A percentile compares a stretch with the other conserved stretches of the same genome.
phyloP scores from a whole-genome alignment of 2,113 vertebrate species.

The Albula goreensis region DNA sequence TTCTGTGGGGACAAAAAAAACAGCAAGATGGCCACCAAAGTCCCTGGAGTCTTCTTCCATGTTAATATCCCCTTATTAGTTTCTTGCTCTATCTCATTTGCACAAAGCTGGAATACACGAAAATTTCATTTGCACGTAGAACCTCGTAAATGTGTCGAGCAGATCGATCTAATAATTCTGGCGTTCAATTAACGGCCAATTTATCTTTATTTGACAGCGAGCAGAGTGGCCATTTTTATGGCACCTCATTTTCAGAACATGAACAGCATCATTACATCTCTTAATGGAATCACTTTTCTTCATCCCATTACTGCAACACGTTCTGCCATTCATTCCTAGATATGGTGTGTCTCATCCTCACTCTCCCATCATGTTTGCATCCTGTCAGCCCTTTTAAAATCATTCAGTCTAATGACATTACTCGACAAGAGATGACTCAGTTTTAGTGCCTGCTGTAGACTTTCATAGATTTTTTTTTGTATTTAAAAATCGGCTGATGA shows the following conservation, averaged over 20 bases:
- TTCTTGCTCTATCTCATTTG: background rate
- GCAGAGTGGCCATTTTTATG: background rate
- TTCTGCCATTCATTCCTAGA: background rate
- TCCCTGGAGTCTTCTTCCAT: background rate
- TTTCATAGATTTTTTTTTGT: background rate
- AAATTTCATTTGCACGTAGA: background rate
- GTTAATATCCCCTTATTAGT: background rate
- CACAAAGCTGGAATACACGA: conserved; percentile 9
- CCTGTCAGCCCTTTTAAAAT: background rate
- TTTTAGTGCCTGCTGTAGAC: background rate
- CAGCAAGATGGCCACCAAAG: background rate
- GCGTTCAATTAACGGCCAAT: conserved; percentile 14
- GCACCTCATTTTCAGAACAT: background rate
- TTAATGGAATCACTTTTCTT: conserved; percentile 22
- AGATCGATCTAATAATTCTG: conserved; percentile 14
- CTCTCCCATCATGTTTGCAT: background rate
- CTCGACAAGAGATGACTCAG: background rate
- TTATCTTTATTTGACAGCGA: conserved; percentile 9
- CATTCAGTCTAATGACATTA: background rate
- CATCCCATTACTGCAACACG: conserved; percentile 3
- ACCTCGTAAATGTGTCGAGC: conserved; percentile 11
- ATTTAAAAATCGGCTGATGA: background rate
- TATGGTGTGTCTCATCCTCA: background rate
- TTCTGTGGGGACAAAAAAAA: background rate
- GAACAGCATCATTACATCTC: conserved; percentile 10